Base-by-base conservation (phyloP, 2,797 vertebrate species). In the Sciurus vulgaris region DNA sequence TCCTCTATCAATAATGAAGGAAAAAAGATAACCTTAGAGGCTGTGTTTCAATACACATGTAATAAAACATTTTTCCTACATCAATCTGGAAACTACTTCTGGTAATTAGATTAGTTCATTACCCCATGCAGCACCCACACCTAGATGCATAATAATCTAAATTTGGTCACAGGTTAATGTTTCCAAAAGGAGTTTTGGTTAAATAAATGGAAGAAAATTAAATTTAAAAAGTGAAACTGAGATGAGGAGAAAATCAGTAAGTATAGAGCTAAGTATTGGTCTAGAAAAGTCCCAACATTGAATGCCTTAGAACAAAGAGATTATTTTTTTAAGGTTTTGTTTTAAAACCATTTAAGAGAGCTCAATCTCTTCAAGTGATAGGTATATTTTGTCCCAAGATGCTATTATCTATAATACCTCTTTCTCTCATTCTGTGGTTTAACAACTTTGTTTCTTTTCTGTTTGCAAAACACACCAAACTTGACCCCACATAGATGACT, bases 151-250 rank as follows among this genome's bases (percentile, higher is more conserved):
- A n/a, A 63, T 70, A 24, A 69, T 44, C 33, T 41, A 88, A 63
- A 61, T 73, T 72, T 86, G 63, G 18, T 28, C 22, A 56, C 20
- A 38, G 5, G 63, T 54, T 30, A 30, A 63, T 61, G 20, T 56
- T 83, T 94, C 79, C 70, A 59, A 92, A 91, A 61, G 7, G 14
- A 73, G n/a, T 7, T 51, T 79, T 33, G 35, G 14, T 81, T 77
- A 76, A 70, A 47, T 14, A 73, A 91, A 86, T 33, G 11, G 47
- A 51, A 73, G 49, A 69, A 63, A 81, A 72, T 72, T 83, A 47
- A 69, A 92, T n/a, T 78, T 28, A 51, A 94, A 94, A 93, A 54
- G 41, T 38, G 35, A 83, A 86, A 47, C 28, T 18, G 67, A 89
- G 86, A 54, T 88, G 86, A 67, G 11, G 15, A n/a, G 10, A 15